Base-by-base conservation (phyloP, 2,888 invertebrate species). In the Seira musarum region DNA sequence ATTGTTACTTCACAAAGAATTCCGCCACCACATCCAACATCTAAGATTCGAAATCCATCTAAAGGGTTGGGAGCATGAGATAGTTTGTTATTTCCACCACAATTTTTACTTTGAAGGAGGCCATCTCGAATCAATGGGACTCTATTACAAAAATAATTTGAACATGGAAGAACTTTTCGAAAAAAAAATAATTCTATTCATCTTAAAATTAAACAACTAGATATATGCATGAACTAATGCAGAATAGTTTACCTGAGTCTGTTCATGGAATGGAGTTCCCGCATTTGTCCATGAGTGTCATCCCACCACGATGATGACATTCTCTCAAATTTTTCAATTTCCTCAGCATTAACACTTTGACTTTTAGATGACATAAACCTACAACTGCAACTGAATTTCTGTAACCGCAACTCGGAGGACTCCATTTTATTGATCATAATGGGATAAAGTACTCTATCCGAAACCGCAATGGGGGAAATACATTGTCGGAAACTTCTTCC, bases 21-120 rank as follows among this genome's bases (percentile, higher is more conserved):
- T 25, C 87, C 87, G 57, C 87, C 87, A 5, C 87, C 87, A 73
- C 85, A 86, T 0, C 87, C 87, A 60, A 87, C 63, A 49, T 87
- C 87, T 17, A 87, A 46, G 13, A 87, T 71, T 1, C 66, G 22
- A 13, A 84, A 25, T n/a, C 82, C 84, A 73, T 80, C 72, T n/a
- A 87, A 71, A 0, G 85, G 85, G 6, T 66, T 72, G 13, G 80
- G 80, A 1, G 40, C 53, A n/a, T 72, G n/a, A 13, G 17, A 8
- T 24, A 35, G 17, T 40, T 21, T 57, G n/a, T 49, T 64, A 8
- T 74, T 69, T 49, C 75, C 61, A n/a, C 63, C 30, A 30, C 30
- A 2, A 2, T 30, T 30, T 30, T 30, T 60, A 22, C 30, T 81
- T 24, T 84, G 77, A 8, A 80, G 53, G 10, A 87, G 71, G 5